phyloP scores from a whole-genome alignment of 1,140 invertebrate genomes.

The Drosophila leontia region DNA sequence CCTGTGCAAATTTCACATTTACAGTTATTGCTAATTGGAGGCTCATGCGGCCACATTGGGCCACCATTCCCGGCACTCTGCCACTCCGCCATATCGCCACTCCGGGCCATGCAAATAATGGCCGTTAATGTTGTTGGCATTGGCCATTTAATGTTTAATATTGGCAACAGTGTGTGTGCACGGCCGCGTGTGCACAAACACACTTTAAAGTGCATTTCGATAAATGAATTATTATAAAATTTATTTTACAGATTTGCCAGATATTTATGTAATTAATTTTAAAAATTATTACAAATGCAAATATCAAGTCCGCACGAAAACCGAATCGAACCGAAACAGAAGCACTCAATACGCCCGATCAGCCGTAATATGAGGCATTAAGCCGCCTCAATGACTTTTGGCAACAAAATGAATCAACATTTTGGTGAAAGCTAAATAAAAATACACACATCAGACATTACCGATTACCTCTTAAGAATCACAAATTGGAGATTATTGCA shows the following conservation, averaged over 20 bases:
- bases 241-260: slow-evolving; percentile 79
- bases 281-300: slow-evolving; percentile 83
- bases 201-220: slow-evolving; percentile 74
- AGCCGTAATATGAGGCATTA: slow-evolving; percentile 64
- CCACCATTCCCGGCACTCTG: background rate
- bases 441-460: slow-evolving; percentile 9
- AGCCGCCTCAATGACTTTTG: slow-evolving; percentile 71
- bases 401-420: slow-evolving; percentile 75
- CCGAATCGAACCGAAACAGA: slow-evolving; percentile 21
- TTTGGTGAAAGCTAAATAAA: slow-evolving; percentile 48
- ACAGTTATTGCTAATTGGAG: slow-evolving; percentile 83
- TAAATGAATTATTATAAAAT: slow-evolving; percentile 85
- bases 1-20: slow-evolving; percentile 81
- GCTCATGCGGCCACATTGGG: slow-evolving; percentile 74
- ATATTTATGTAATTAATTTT: slow-evolving; percentile 84
- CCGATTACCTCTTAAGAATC: slow-evolving; percentile 12
- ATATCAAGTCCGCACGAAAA: slow-evolving; percentile 44
- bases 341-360: slow-evolving; percentile 62
- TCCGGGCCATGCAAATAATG: slow-evolving; percentile 65
- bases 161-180: slow-evolving; percentile 40
- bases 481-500: slow-evolving; percentile 18
- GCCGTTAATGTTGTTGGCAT: slow-evolving; percentile 79
- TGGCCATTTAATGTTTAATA: slow-evolving; percentile 83
- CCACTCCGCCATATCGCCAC: background rate
- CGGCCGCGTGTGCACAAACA: slow-evolving; percentile 32